Evolutionary conservation across 1,140 invertebrate genomes (phyloP).

Genomic region (Epicauta chinensis): DNA sequence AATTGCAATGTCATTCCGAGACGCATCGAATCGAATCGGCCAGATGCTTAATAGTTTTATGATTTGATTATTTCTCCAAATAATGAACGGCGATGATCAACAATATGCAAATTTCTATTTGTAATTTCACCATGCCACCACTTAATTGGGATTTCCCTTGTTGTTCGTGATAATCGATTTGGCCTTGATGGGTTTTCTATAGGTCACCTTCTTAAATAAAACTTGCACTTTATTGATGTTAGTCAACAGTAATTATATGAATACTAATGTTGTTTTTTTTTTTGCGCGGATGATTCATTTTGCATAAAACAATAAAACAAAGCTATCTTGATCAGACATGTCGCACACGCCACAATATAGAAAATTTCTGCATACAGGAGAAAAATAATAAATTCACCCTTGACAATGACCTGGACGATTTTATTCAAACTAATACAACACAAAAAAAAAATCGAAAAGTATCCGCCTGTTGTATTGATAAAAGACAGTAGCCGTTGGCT

Average conservation of each 20-base stretch:
- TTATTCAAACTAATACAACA: no score
- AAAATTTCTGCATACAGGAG: conserved; percentile 5
- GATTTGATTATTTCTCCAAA: conserved; percentile 2
- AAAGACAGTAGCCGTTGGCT: conserved; percentile 5
- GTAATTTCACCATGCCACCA: neutral
- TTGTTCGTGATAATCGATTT: neutral
- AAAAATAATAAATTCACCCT: neutral
- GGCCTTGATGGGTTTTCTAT: conserved; percentile 10
- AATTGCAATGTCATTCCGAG: conserved; percentile 3
- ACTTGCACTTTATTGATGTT: conserved; percentile 7
- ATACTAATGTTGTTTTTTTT: conserved; percentile 4
- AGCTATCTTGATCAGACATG: conserved; percentile 11
- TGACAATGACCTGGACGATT: no score
- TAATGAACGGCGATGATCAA: no score
- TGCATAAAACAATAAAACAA: conserved; percentile 6
- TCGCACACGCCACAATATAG: conserved; percentile 9
- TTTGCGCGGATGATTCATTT: conserved; percentile 4
- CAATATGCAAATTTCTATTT: no score
- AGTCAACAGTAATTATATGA: conserved; percentile 11
- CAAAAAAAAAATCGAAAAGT: no score
- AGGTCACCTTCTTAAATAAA: conserved; percentile 10
- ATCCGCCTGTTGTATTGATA: no score
- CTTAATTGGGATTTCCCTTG: conserved; percentile 10
- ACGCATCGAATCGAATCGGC: neutral
- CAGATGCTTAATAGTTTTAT: conserved; percentile 13